Conservation (phyloP, 2,888 invertebrate genomes). For the Amorpha juglandis region DNA sequence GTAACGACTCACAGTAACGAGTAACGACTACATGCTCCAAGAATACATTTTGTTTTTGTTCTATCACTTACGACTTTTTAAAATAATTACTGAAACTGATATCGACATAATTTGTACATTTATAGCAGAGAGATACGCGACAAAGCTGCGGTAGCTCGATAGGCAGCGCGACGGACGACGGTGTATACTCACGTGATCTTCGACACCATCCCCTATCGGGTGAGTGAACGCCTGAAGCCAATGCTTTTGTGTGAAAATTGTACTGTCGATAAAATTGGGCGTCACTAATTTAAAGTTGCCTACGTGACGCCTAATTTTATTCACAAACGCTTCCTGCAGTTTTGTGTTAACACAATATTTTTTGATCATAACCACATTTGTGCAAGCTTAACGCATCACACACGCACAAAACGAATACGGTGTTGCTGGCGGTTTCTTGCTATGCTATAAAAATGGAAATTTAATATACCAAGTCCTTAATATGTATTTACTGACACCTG, state of each 20-base stretch:
- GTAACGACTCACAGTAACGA: no score
- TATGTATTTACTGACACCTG: neutral
- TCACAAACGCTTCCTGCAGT: conserved; percentile 8
- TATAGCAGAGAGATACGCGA: conserved; percentile 68
- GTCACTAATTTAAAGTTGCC: neutral
- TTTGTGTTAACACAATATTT: conserved; percentile 24
- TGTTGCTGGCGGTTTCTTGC: no score
- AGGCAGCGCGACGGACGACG: conserved; percentile 75
- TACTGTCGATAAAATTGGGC: conserved; percentile 1
- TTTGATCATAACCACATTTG: conserved; percentile 23
- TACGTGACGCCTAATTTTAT: conserved; percentile 7
- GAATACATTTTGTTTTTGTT: neutral
- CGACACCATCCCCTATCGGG: conserved; percentile 73
- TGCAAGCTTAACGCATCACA: conserved; percentile 25
- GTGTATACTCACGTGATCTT: conserved; percentile 70
- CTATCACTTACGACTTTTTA: neutral
- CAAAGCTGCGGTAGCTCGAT: conserved; percentile 79
- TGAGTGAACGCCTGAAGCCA: conserved; percentile 38
- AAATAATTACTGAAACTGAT: neutral
- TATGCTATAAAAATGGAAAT: neutral
- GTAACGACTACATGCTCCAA: neutral
- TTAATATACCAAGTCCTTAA: neutral
- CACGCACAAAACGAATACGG: neutral
- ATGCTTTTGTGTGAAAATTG: neutral
- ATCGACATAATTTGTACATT: neutral